A percentile compares a stretch with the other conserved stretches of the same genome.
These are phyloP conservation scores for Butorides virescens DNA, from an alignment of 2,113 vertebrate species.

Conservation along the genomic window DNA sequence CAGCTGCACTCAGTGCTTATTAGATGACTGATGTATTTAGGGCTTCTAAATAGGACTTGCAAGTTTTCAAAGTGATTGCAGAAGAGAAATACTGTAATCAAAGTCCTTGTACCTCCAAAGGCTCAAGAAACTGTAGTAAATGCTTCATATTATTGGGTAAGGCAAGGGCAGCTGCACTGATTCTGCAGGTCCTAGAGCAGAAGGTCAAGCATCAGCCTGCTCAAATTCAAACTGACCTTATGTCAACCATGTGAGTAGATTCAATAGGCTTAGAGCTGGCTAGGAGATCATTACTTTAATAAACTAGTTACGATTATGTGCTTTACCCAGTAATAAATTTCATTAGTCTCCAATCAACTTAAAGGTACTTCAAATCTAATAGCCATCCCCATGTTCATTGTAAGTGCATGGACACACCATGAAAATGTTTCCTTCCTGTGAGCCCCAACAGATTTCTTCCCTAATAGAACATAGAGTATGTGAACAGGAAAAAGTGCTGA, in stretches of 20 bases:
- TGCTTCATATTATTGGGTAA: neutral
- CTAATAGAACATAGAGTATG: neutral
- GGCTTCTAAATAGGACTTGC: slow-evolving; percentile 34
- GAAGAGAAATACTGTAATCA: slow-evolving; percentile 22
- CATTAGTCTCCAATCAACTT: slow-evolving; percentile 7
- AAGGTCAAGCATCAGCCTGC: neutral
- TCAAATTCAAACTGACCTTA: neutral
- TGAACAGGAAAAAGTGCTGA: neutral
- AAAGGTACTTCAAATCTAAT: slow-evolving; percentile 10
- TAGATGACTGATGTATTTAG: slow-evolving; percentile 34
- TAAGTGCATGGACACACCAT: neutral
- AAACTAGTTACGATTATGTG: neutral
- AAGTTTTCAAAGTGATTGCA: slow-evolving; percentile 32
- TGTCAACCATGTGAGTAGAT: neutral
- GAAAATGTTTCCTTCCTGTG: neutral
- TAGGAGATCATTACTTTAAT: neutral
- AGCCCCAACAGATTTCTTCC: neutral
- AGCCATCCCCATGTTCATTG: neutral
- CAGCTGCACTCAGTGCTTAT: slow-evolving; percentile 37
- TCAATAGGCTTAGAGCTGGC: neutral
- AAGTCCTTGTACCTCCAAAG: slow-evolving; percentile 17
- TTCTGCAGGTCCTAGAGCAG: neutral
- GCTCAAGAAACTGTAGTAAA: neutral
- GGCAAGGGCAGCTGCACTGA: neutral
- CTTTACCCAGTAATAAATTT: slow-evolving; percentile 13